These are phyloP conservation scores for Laothoe populi DNA, from an alignment of 2,888 invertebrate species.

Conservation along the genomic window DNA sequence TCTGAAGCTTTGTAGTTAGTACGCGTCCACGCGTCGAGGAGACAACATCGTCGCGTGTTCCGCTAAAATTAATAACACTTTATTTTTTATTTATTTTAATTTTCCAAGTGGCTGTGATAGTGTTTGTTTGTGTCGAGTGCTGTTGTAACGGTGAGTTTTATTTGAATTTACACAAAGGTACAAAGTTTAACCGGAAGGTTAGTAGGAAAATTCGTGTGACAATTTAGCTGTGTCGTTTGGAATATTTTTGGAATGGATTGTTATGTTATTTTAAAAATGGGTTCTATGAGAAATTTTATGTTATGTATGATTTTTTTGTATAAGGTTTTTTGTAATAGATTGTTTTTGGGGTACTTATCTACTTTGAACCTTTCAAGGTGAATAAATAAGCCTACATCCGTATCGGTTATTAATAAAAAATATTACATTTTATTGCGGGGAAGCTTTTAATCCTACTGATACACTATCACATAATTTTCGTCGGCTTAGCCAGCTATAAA, in stretches of 20 bases:
- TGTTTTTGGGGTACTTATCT: not conserved
- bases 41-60: slow-evolving; percentile 6
- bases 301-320: too few species aligned
- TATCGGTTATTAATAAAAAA: not conserved
- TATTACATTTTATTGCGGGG: not conserved
- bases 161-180: slow-evolving; percentile 1
- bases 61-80: not conserved
- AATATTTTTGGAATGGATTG: not conserved
- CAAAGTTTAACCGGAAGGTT: slow-evolving; percentile 5
- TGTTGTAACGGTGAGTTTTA: slow-evolving; percentile 8
- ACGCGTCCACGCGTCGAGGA: slow-evolving; percentile 6
- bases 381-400: not conserved
- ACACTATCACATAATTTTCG: not conserved
- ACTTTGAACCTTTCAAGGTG: not conserved
- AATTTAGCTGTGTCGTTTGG: not conserved
- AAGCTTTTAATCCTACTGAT: slow-evolving; percentile 1
- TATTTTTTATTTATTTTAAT: slow-evolving; percentile 11
- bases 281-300: too few species aligned
- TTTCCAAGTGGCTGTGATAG: slow-evolving; percentile 41
- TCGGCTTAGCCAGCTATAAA: not conserved
- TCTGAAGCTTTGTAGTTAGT: slow-evolving; percentile 20
- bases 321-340: too few species aligned
- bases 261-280: not conserved
- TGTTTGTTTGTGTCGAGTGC: slow-evolving; percentile 30
- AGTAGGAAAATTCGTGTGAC: not conserved